These are phyloP conservation scores for Heliconius aoede DNA, from an alignment of 2,888 invertebrate species.

Conservation along the genomic window DNA sequence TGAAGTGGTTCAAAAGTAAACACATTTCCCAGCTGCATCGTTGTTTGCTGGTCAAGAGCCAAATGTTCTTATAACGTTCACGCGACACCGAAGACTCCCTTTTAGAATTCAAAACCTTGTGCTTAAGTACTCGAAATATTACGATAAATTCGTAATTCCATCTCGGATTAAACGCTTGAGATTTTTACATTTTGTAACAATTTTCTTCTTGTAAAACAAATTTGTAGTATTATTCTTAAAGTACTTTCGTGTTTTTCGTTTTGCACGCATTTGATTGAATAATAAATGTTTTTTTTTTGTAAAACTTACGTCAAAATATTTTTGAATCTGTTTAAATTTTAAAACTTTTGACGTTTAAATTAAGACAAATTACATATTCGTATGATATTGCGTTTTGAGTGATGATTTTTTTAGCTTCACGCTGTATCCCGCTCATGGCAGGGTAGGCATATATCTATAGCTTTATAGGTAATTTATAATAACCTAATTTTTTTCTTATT, in stretches of 20 bases:
- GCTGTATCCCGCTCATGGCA: too few species aligned
- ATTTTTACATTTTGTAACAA: not conserved
- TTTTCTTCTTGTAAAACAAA: not conserved
- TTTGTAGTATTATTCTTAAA: not conserved
- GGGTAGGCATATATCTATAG: too few species aligned
- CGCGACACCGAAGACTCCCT: conserved; percentile 42
- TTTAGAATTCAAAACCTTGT: conserved; percentile 45
- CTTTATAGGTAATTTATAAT: too few species aligned
- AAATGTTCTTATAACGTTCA: conserved; percentile 42
- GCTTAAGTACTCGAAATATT: conserved; percentile 29
- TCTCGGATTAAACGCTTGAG: conserved; percentile 12
- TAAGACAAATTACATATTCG: too few species aligned
- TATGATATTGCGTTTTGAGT: not conserved
- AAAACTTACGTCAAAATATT: too few species aligned
- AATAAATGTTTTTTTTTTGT: not conserved
- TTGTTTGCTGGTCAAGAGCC: conserved; percentile 45
- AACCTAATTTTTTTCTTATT: too few species aligned
- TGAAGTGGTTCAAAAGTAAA: conserved; percentile 33
- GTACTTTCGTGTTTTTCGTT: not conserved
- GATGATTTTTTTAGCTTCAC: not conserved
- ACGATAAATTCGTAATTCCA: conserved; percentile 27
- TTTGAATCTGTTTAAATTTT: too few species aligned
- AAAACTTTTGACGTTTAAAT: too few species aligned
- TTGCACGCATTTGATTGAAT: not conserved
- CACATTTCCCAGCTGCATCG: conserved; percentile 41